Evolutionary conservation across 1,140 invertebrate species (phyloP).

Genomic region (Penaeus japonicus): DNA sequence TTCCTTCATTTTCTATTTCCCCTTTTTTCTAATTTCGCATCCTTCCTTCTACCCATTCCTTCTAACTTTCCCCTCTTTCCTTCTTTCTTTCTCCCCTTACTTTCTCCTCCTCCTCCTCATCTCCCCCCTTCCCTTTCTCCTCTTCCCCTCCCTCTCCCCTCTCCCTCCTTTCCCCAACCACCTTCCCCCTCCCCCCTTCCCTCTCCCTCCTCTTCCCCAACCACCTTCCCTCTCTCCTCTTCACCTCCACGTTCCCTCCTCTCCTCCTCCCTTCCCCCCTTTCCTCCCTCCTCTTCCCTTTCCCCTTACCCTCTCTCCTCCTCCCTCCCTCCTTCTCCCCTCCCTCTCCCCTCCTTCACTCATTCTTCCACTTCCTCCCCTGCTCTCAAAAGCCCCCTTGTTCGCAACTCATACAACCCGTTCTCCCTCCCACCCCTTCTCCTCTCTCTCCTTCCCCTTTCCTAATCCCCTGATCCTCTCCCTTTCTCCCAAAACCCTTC

Average conservation of each 20-base stretch:
- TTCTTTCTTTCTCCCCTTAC: not conserved
- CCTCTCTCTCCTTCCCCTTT: too few relatives aligned
- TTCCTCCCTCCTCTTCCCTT: not conserved
- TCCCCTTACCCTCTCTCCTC: not conserved
- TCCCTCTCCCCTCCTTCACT: not conserved
- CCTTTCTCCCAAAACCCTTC: too few relatives aligned
- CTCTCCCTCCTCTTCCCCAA: not conserved
- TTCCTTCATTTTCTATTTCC: not conserved
- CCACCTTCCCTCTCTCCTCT: not conserved
- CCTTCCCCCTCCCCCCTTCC: not conserved
- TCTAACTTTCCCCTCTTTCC: not conserved
- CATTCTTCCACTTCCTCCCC: not conserved
- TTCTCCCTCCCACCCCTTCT: too few relatives aligned
- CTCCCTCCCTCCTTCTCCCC: not conserved
- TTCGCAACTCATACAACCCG: too few relatives aligned
- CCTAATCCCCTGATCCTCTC: too few relatives aligned
- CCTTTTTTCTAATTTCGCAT: not conserved
- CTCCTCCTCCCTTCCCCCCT: not conserved
- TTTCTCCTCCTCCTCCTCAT: too few relatives aligned
- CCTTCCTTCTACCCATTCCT: not conserved
- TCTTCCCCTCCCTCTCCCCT: not conserved
- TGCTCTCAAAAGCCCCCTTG: too few relatives aligned
- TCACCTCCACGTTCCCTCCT: not conserved
- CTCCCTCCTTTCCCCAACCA: not conserved
- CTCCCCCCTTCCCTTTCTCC: not conserved